phyloP scores from a whole-genome alignment of 2,113 vertebrate genomes.

The Trogon surrucura region DNA sequence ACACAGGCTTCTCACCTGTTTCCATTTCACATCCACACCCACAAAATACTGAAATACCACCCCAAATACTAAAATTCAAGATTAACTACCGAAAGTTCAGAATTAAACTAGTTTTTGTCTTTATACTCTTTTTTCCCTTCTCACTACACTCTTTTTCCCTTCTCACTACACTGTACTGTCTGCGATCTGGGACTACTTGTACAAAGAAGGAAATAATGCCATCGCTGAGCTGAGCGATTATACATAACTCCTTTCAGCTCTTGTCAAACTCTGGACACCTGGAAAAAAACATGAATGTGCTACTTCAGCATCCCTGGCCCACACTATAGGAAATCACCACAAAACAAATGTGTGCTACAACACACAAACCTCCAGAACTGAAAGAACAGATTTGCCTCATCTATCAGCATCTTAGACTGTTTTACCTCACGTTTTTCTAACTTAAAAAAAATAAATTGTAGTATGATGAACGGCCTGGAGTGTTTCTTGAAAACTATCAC shows the following conservation, averaged over 20 bases:
- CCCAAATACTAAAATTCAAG: background rate
- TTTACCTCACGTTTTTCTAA: background rate
- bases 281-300: background rate
- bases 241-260: background rate
- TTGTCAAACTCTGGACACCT: background rate
- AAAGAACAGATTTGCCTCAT: background rate
- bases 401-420: background rate
- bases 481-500: background rate
- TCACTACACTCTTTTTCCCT: background rate
- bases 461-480: accelerated
- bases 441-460: background rate
- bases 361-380: background rate
- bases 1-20: background rate
- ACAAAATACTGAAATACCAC: background rate
- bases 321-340: background rate
- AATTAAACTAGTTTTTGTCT: background rate
- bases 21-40: background rate
- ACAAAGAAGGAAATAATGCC: background rate
- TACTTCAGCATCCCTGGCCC: background rate
- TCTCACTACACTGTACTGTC: background rate
- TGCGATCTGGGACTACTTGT: accelerated
- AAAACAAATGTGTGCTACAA: background rate
- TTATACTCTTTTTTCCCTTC: background rate
- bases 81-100: background rate
- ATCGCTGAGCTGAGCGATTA: background rate